Evolutionary conservation across 2,888 invertebrate genomes (phyloP).

Genomic region (Cryptus armator): DNA sequence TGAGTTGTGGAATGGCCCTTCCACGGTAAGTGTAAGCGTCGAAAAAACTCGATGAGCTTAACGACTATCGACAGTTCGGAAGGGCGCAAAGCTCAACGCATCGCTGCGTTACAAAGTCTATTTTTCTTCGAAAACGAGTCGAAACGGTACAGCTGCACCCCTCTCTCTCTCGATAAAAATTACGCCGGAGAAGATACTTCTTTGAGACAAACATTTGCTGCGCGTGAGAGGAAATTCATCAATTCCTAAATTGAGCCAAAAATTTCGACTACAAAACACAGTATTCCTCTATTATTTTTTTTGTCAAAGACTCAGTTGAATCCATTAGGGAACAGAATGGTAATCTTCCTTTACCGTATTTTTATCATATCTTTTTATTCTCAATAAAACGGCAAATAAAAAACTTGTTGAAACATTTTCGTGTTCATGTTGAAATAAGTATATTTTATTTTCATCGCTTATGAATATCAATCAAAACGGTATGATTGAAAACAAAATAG

Average conservation of each 20-base stretch:
- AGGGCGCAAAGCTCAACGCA: too few species aligned
- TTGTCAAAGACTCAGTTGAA: too few species aligned
- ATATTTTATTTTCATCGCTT: background rate
- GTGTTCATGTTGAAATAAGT: too few species aligned
- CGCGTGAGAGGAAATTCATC: background rate
- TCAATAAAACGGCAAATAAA: too few species aligned
- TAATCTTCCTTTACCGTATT: too few species aligned
- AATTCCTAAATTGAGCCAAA: background rate
- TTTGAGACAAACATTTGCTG: background rate
- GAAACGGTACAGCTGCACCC: background rate
- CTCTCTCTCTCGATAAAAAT: background rate
- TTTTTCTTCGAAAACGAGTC: background rate
- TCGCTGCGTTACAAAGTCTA: background rate
- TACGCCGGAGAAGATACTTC: background rate
- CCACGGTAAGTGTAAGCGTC: background rate
- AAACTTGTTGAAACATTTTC: too few species aligned
- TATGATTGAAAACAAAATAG: slow-evolving; percentile 15
- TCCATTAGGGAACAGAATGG: too few species aligned
- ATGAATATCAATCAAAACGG: background rate
- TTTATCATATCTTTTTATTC: too few species aligned
- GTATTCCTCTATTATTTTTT: too few species aligned
- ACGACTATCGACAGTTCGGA: background rate
- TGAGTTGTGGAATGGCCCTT: background rate
- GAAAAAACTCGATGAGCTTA: background rate
- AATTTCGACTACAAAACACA: too few species aligned